Base-by-base conservation (phyloP, 2,113 vertebrate genomes). In the Alouatta palliata region DNA sequence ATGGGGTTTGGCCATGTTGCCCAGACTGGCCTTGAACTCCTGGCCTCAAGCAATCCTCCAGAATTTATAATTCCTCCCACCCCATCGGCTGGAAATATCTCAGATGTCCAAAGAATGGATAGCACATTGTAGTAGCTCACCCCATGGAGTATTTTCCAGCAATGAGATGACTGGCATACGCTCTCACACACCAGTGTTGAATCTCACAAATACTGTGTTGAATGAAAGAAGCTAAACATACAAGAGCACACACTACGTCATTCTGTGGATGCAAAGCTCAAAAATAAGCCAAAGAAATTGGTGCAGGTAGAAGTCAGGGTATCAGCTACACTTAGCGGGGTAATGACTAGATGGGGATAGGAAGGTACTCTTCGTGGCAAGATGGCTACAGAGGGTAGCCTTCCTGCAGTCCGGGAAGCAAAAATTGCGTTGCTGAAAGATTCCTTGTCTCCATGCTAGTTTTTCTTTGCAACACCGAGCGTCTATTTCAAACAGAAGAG, bases 181-280 rank as follows among this genome's bases (percentile, higher is more conserved):
- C 0, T 9, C n/a, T 66, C n/a, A 35, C 0, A 6, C 16, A 40
- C 35, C 20, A 8, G 6, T 7, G 10, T 11, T 0, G 25, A 17
- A 47, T 5, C 37, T 61, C 85, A 85, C 25, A 12, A 71, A 79
- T 73, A 6, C 5, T 3, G 3, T 0, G 2, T 0, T 35, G n/a
- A 37, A 9, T 71, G 32, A 19, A 94, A 83, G 84, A 6, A 61
- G n/a, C 40, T 21, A 58, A 45, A 45, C 35, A 52, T 47, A 5
- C 47, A 76, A 47, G 76, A 49, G 49, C 83, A 49, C 27, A 75
- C 3, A 25, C 43, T 40, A 40, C 30, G 23, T 1, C 19, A 79
- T 16, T 47, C 85, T 16, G 1, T 30, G 80, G 71, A 71, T 2
- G 6, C 23, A 13, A 96, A 87, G 58, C n/a, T 87, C 35, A 30